Conservation (phyloP, 2,113 vertebrate genomes). For the Neopipo cinnamomea region DNA sequence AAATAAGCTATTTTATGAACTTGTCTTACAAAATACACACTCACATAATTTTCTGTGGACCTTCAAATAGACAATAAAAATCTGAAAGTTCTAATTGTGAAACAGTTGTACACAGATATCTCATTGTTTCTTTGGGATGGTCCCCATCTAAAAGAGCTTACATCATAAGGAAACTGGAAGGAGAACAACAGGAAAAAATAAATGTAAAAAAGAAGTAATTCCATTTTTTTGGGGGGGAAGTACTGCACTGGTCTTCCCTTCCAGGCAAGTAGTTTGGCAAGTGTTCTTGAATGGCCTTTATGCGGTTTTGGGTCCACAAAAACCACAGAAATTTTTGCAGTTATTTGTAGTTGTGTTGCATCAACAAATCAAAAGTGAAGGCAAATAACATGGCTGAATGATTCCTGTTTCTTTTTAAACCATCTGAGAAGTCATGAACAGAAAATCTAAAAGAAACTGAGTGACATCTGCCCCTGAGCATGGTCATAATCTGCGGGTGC, state of each 20-base stretch:
- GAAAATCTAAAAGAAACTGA: not conserved
- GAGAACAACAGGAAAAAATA: not conserved
- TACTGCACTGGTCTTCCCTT: not conserved
- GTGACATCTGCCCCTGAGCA: not conserved
- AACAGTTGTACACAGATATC: not conserved
- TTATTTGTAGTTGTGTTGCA: not conserved
- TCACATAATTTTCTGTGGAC: not conserved
- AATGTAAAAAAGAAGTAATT: not conserved
- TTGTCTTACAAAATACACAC: not conserved
- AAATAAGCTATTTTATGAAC: not conserved
- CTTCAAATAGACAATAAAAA: not conserved
- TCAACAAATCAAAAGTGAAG: conserved; percentile 26
- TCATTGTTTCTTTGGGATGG: not conserved
- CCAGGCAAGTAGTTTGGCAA: not conserved
- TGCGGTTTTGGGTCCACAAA: not conserved
- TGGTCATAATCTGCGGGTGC: not conserved
- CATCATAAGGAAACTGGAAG: not conserved
- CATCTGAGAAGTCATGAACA: not conserved
- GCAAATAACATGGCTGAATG: conserved; percentile 16
- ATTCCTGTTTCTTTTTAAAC: not conserved
- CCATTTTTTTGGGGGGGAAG: not conserved
- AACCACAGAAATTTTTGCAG: not conserved
- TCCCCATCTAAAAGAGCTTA: not conserved
- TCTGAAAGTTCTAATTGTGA: not conserved
- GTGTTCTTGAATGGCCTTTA: not conserved